Evolutionary conservation across 2,888 invertebrate genomes (phyloP).

Genomic region (Ptychoptera albimana): DNA sequence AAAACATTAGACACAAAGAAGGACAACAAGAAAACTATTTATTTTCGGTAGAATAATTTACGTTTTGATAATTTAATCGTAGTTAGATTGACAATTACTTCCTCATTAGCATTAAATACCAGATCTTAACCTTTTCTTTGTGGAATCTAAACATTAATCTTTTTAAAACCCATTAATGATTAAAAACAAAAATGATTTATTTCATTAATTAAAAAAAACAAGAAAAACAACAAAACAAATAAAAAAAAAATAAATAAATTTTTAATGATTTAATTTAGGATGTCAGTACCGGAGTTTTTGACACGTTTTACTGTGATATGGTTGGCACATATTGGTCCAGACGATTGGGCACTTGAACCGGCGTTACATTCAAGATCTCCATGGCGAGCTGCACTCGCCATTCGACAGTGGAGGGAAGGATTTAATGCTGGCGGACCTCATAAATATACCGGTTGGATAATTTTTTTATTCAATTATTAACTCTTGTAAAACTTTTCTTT

Average conservation of each 20-base stretch:
- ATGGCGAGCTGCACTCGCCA: conserved; percentile 52
- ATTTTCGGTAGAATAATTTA: conserved; percentile 18
- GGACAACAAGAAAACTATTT: too few relatives aligned
- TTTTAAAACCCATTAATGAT: too few relatives aligned
- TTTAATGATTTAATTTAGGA: conserved; percentile 8
- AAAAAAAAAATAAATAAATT: too few relatives aligned
- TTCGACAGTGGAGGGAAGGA: conserved; percentile 48
- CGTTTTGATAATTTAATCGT: neutral
- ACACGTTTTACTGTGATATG: conserved; percentile 15
- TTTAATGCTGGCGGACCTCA: conserved; percentile 59
- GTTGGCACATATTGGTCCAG: conserved; percentile 60
- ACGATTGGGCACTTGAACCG: conserved; percentile 48
- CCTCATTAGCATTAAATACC: too few relatives aligned
- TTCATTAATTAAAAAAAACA: neutral
- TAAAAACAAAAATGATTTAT: neutral
- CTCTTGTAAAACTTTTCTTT: too few relatives aligned
- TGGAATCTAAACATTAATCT: too few relatives aligned
- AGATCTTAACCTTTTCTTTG: too few relatives aligned
- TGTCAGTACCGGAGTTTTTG: conserved; percentile 15
- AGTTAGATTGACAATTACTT: too few relatives aligned
- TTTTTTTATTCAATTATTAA: too few relatives aligned
- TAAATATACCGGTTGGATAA: conserved; percentile 33
- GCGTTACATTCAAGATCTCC: conserved; percentile 47
- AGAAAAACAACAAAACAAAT: neutral
- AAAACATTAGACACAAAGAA: too few relatives aligned